Conservation (phyloP, 2,888 invertebrate genomes). For the Drosophila nr. perissopoda region DNA sequence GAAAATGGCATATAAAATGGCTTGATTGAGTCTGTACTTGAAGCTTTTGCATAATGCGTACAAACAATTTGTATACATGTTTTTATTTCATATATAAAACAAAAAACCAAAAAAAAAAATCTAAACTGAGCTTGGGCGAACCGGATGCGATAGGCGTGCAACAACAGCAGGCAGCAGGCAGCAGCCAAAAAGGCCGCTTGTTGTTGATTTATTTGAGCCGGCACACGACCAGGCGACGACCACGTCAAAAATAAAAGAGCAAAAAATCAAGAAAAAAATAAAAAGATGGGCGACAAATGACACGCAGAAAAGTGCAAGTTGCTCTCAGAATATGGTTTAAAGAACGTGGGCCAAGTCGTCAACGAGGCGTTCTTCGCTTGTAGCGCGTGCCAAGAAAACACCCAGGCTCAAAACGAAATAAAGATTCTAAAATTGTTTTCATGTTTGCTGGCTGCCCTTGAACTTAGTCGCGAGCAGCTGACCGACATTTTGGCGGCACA, state of each 20-base stretch:
- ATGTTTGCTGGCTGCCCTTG: constrained; percentile 42
- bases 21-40: constrained; percentile 70
- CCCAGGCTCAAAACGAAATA: constrained; percentile 35
- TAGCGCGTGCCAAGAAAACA: constrained; percentile 70
- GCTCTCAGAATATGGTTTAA: constrained; percentile 20
- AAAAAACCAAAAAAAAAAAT: constrained; percentile 27
- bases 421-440: constrained; percentile 34
- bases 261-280: constrained; percentile 1
- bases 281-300: constrained; percentile 49
- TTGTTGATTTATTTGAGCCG: constrained; percentile 72
- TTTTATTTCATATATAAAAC: constrained; percentile 2
- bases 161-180: constrained; percentile 40
- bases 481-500: constrained; percentile 70
- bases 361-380: constrained; percentile 56
- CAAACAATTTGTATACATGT: background rate
- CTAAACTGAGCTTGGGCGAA: constrained; percentile 65
- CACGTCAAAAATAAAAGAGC: constrained; percentile 48
- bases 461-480: constrained; percentile 50
- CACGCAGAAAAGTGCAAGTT: constrained; percentile 76
- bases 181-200: constrained; percentile 43
- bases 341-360: constrained; percentile 66
- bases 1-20: constrained; percentile 70
- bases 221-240: constrained; percentile 73
- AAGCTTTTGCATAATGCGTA: constrained; percentile 51
- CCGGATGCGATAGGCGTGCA: constrained; percentile 74